These are phyloP conservation scores for Troides aeacus DNA, from an alignment of 2,888 invertebrate species.

Conservation along the genomic window DNA sequence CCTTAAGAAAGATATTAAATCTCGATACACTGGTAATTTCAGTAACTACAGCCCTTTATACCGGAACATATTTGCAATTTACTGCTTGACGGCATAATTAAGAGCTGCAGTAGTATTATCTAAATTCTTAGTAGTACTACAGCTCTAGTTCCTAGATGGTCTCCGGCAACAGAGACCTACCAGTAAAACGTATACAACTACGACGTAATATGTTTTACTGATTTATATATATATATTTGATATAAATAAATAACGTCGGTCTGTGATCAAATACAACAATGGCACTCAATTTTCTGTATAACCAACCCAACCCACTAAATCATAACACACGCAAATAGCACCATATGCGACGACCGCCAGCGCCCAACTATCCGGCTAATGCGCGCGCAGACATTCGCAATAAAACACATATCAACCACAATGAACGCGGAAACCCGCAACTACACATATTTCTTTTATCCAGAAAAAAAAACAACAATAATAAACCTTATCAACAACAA, in stretches of 20 bases:
- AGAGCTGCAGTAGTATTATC: no score
- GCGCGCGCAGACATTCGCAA: slow-evolving; percentile 58
- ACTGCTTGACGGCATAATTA: no score
- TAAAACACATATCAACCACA: slow-evolving; percentile 60
- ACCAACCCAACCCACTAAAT: slow-evolving; percentile 39
- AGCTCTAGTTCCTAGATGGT: no score
- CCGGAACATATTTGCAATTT: no score
- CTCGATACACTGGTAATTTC: no score
- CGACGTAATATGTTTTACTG: neutral
- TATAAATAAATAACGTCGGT: slow-evolving; percentile 23
- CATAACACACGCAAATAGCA: slow-evolving; percentile 51
- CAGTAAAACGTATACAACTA: no score
- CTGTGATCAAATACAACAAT: slow-evolving; percentile 21
- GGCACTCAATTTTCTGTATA: slow-evolving; percentile 18
- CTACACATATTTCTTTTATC: slow-evolving; percentile 35
- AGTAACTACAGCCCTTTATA: no score
- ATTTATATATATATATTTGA: neutral
- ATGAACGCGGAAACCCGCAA: slow-evolving; percentile 45
- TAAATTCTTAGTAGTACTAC: no score
- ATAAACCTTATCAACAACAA: slow-evolving; percentile 14
- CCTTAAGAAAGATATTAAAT: no score
- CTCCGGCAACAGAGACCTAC: no score
- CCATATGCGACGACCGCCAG: slow-evolving; percentile 57
- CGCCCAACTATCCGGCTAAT: slow-evolving; percentile 59
- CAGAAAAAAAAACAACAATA: slow-evolving; percentile 29